Evolutionary conservation across 2,888 invertebrate species (phyloP), one percentile per base, ranked within the genome.

Genomic region (Baronia brevicornis): DNA sequence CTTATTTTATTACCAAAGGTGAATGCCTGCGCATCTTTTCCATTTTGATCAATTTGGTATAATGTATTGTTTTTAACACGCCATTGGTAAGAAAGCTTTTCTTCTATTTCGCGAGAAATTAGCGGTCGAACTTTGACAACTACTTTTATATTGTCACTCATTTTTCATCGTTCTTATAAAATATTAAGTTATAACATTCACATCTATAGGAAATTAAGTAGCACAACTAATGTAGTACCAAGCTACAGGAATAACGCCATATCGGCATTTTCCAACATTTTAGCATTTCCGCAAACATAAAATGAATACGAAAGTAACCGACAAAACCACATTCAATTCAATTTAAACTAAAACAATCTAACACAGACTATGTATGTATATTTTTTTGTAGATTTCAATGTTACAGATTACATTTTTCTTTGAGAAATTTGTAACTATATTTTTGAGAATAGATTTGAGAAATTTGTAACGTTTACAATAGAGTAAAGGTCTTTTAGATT

Each of bases 41-140:
- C 85, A 62, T 79, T 84, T 4, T 84, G 74, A 47, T 90, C 89
- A 0, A 86, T 55, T 36, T 88, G 86, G 39, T 82, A 75, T 4
- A 92, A 86, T 0, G 85, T 78, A 45, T 89, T 87, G 27, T 85
- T 86, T 28, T 84, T 75, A 15, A 90, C 82, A 20, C 74, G 71
- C 92, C 92, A 92, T 55, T 88, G 86, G 38, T 79, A 70, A 4
- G 69, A 59, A 28, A 84, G 69, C 48, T 87, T 85, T 3, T 87
- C 85, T 20, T 88, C 87, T 26, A 85, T 74, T 69, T 92, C 92
- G 26, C 89, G 86, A 49, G 82, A 66, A 48, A 90, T 88, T 5
- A 91, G 60, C 10, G 91, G 91, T 24, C 92, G 86, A 41, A 91
- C 86, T 80, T 91, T 90, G 38, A 93, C 90, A 36, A 90, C 91